Evolutionary conservation across 1,140 invertebrate species (phyloP).

Genomic region (Charaxes varanes): DNA sequence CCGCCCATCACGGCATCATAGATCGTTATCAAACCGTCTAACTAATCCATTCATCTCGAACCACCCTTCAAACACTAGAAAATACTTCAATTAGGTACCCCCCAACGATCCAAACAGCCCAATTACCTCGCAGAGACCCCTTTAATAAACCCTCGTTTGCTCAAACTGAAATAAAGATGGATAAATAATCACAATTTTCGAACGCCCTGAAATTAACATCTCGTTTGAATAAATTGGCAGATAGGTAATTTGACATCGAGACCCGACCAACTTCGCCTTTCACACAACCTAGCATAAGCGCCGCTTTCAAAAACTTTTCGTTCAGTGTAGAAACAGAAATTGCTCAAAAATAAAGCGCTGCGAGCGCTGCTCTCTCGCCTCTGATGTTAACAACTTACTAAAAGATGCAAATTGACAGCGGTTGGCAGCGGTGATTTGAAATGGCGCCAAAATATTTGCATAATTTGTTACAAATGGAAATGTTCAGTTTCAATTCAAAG

Average conservation of each 20-base stretch:
- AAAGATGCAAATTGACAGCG: constrained; percentile 67
- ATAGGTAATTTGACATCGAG: constrained; percentile 50
- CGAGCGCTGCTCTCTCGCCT: constrained; percentile 32
- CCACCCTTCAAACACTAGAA: constrained; percentile 54
- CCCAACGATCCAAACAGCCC: constrained; percentile 58
- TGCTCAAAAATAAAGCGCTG: constrained; percentile 14
- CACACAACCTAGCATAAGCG: constrained; percentile 14
- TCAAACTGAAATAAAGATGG: constrained; percentile 60
- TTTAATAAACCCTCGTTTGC: constrained; percentile 60
- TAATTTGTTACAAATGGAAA: constrained; percentile 55
- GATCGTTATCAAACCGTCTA: constrained; percentile 52
- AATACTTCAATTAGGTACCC: constrained; percentile 61
- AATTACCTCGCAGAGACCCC: constrained; percentile 59
- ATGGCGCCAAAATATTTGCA: constrained; percentile 61
- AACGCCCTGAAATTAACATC: constrained; percentile 61
- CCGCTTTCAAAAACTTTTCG: constrained; percentile 24
- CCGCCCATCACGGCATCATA: constrained; percentile 37
- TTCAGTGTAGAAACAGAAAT: constrained; percentile 9
- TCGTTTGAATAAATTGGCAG: constrained; percentile 63
- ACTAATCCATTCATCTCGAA: constrained; percentile 62
- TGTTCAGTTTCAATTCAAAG: constrained; percentile 38
- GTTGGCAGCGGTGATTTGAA: constrained; percentile 61
- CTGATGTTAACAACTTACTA: constrained; percentile 51
- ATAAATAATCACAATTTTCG: constrained; percentile 62
- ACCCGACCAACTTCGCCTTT: constrained; percentile 36